These are phyloP conservation scores for Dasyprocta punctata DNA, from an alignment of 2,113 vertebrate genomes.

Conservation along the genomic window DNA sequence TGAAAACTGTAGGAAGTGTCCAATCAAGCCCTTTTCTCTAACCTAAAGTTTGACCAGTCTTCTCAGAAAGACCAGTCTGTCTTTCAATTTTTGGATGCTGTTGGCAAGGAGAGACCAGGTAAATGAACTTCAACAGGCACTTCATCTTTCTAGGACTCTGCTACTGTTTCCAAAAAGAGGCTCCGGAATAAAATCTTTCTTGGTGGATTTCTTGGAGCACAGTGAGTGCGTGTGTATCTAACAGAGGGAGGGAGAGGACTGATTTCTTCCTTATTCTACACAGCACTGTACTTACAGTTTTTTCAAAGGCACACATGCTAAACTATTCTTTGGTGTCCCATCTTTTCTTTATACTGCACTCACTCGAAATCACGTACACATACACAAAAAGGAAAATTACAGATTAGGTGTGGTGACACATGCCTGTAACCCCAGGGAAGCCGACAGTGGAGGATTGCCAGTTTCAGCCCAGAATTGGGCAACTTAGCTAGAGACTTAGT, in stretches of 20 bases:
- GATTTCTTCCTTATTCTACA: neutral
- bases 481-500: neutral
- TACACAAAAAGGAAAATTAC: neutral
- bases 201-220: slow-evolving; percentile 7
- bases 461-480: neutral
- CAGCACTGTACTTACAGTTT: neutral
- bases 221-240: neutral
- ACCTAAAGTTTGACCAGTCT: slow-evolving; percentile 11
- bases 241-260: neutral
- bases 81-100: slow-evolving; percentile 41
- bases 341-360: neutral
- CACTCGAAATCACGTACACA: neutral
- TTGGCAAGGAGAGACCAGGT: slow-evolving; percentile 17
- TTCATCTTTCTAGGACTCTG: neutral
- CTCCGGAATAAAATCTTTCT: slow-evolving; percentile 54
- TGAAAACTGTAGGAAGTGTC: slow-evolving; percentile 58
- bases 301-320: neutral
- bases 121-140: neutral
- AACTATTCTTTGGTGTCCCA: neutral
- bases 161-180: slow-evolving; percentile 30
- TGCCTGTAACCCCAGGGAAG: neutral
- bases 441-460: neutral
- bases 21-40: slow-evolving; percentile 48
- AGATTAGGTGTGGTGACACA: neutral
- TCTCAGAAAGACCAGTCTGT: slow-evolving; percentile 9